Evolutionary conservation across 30 jellyfish, hydroid and myxozoan genomes (phyloP).

Genomic region (Turritopsis dohrnii): DNA sequence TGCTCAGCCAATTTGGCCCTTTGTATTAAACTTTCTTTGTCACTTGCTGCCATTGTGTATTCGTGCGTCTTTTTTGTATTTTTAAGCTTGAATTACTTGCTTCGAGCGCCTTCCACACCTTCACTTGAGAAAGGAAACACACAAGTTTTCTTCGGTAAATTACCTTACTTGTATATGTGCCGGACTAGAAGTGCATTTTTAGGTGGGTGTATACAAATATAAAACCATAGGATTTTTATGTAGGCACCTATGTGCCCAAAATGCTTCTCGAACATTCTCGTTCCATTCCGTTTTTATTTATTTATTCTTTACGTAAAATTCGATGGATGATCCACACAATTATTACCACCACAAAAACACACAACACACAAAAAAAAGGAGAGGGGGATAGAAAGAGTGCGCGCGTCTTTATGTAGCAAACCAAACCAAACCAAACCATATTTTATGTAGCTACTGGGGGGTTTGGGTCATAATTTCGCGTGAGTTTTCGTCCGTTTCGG

Average conservation of each 20-base stretch:
- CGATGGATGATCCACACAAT: too few species aligned
- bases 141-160: slow-evolving; percentile 15
- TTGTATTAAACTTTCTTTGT: slow-evolving; percentile 55
- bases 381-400: too few species aligned
- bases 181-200: slow-evolving; percentile 8
- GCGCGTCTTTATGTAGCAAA: too few species aligned
- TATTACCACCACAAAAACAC: too few species aligned
- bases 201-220: background rate
- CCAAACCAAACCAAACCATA: too few species aligned
- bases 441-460: too few species aligned
- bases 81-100: background rate
- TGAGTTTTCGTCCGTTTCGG: too few species aligned
- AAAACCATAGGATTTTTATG: background rate
- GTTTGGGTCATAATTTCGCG: too few species aligned
- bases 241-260: slow-evolving; percentile 18
- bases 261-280: background rate
- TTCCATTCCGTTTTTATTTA: background rate
- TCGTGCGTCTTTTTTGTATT: background rate
- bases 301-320: background rate
- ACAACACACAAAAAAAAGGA: too few species aligned
- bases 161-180: slow-evolving; percentile 6
- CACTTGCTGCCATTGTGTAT: slow-evolving; percentile 45
- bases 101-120: slow-evolving; percentile 32
- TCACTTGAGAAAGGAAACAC: slow-evolving; percentile 32
- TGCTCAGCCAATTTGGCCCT: slow-evolving; percentile 95